Base-by-base conservation (phyloP, 2,888 invertebrate genomes). In the Lottia gigantea region DNA sequence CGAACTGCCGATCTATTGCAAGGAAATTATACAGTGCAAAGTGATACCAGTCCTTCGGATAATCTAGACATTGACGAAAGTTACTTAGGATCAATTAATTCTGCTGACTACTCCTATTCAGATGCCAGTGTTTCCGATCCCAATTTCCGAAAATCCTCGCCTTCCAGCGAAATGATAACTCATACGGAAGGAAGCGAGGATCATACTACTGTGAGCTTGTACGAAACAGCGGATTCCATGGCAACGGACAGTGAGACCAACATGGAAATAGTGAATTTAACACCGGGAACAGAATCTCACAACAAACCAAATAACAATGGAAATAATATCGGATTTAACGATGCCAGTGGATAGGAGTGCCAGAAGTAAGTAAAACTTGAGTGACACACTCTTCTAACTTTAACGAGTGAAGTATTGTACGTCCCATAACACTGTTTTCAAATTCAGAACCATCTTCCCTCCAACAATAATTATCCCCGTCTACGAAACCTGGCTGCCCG, bases 1-100 rank as follows among this genome's bases (percentile, higher is more conserved):
- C 25, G 74, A 74, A 26, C 73, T 75, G n/a, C 74, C 76, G n/a
- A 63, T 45, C 68, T 71, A 47, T 46, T 63, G 45, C 62, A 66
- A 55, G 55, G 55, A 23, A 55, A 55, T 55, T 23, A 23, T 14
- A 70, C 73, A 16, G 79, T 80, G 78, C 79, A 81, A 68, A 81
- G 80, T 46, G 83, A 83, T 73, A 82, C 83, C 15, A 83, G 83
- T 76, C 83, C 83, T 16, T 83, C 84, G 8, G 84, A 84, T 69
- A 83, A 82, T 72, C 74, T 83, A 23, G 82, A 83, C 61, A 77
- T 77, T 49, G 82, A 82, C 23, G 82, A 79, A 46, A 77, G 77
- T 64, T 78, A 74, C 55, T 72, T 77, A 64, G 79, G 78, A 16
- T 81, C 83, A 8, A 74, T 79, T 67, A 82, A 82, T 19, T 75